Evolutionary conservation across 2,797 vertebrate genomes (phyloP), one percentile per base, ranked within the genome.

Genomic region (Pipistrellus pygmaeus): DNA sequence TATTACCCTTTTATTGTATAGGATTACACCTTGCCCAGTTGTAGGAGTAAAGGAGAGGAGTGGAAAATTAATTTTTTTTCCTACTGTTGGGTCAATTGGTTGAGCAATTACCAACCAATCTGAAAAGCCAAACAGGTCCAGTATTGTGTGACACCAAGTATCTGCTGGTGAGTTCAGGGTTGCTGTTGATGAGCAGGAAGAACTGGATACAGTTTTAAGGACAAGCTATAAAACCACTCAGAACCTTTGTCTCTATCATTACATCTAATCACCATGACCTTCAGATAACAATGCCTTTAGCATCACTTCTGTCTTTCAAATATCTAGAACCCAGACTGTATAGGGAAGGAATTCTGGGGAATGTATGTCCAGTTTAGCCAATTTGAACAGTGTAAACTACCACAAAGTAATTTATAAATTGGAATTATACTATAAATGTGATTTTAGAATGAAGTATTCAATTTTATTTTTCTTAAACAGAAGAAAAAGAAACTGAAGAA

Each of bases 381-480:
- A 48, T 20, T 14, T 30, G 46, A 73, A 73, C 18, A 73, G 35
- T 44, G 48, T 20, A 90, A 81, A 66, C 8, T 48, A 55, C 57
- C 14, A 73, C 18, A 64, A 44, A 90, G 23, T 64, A 80, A 64
- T 73, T 69, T 72, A 66, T 80, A 55, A 73, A 66, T 72, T 30
- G 57, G 17, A 72, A 66, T 72, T 77, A 84, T 48, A 60, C 57
- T 55, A 30, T 14, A 80, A 71, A 57, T 35, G 30, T 66, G 30
- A 91, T 90, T 81, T 81, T 81, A 86, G 68, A 81, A 73, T 72
- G 27, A 51, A 55, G 46, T 64, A 55, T 73, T 90, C 64, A 30
- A 25, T 72, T 32, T 62, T 84, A 20, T 71, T 78, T 75, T 89
- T 89, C 44, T 85, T 73, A 25, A 71, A 64, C 10, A 60, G 71